A percentile compares a stretch with the other conserved stretches of the same genome.
Conservation (phyloP, 1,140 invertebrate genomes). For the Campodea augens region DNA sequence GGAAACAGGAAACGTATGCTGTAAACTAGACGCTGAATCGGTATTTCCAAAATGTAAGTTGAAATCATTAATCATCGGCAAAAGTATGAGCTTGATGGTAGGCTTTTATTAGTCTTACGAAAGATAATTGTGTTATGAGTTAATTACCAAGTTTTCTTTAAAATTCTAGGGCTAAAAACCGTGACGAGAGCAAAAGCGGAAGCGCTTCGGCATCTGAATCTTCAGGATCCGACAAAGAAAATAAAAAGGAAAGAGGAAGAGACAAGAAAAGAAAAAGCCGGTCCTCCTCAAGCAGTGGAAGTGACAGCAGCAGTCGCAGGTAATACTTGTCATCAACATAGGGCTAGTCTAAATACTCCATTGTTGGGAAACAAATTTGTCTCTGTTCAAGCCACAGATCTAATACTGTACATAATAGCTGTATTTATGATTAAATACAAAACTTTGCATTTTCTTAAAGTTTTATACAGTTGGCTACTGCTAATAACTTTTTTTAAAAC, state of each 20-base stretch:
- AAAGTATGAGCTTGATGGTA: too few relatives aligned
- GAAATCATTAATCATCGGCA: too few relatives aligned
- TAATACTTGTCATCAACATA: constrained; percentile 17
- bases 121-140: not conserved
- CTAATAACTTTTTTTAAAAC: not conserved
- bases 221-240: constrained; percentile 42
- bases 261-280: constrained; percentile 42
- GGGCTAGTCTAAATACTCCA: too few relatives aligned
- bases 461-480: not conserved
- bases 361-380: too few relatives aligned
- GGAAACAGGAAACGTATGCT: too few relatives aligned
- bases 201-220: constrained; percentile 27
- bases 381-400: too few relatives aligned
- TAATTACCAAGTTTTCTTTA: not conserved
- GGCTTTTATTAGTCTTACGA: too few relatives aligned
- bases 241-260: constrained; percentile 38
- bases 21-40: too few relatives aligned
- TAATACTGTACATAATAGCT: not conserved
- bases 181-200: constrained; percentile 30
- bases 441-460: not conserved
- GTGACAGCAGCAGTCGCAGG: constrained; percentile 48
- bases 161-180: constrained; percentile 34
- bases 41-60: too few relatives aligned
- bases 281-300: constrained; percentile 51
- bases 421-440: not conserved